phyloP scores from a whole-genome alignment of 2,113 vertebrate genomes.

The Caracal caracal region DNA sequence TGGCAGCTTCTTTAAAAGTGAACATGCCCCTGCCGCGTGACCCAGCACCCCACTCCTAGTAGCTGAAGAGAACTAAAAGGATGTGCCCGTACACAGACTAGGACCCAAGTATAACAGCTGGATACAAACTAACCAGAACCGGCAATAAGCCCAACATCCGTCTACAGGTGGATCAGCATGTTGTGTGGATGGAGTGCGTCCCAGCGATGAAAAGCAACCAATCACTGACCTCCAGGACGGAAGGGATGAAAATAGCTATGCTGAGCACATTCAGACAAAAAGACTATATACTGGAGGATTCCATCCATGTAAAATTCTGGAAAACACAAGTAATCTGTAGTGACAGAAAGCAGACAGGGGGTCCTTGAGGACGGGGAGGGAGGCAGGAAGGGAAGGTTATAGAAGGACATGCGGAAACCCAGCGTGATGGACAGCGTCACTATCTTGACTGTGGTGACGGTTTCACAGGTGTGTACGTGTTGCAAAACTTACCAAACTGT shows the following conservation, averaged over 20 bases:
- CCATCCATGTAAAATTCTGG: neutral
- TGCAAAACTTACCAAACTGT: neutral
- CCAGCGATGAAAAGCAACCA: neutral
- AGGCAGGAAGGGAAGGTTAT: neutral
- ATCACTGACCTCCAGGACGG: neutral
- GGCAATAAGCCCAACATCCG: neutral
- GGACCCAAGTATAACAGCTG: neutral
- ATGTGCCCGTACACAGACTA: neutral
- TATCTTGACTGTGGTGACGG: neutral
- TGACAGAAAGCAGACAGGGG: neutral
- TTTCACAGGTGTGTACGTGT: neutral
- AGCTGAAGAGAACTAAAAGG: neutral
- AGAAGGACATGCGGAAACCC: neutral
- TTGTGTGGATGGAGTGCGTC: neutral
- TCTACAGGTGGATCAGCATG: neutral
- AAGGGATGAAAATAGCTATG: neutral
- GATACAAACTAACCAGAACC: neutral
- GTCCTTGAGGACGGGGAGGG: neutral
- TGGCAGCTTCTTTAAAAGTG: neutral
- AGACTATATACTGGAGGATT: neutral
- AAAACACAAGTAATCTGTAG: neutral
- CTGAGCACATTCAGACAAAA: neutral
- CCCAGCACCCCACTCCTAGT: neutral
- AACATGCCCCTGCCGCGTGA: neutral
- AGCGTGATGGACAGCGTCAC: neutral